Evolutionary conservation across 2,113 vertebrate species (phyloP).

Genomic region (Potamarius usumacintae): DNA sequence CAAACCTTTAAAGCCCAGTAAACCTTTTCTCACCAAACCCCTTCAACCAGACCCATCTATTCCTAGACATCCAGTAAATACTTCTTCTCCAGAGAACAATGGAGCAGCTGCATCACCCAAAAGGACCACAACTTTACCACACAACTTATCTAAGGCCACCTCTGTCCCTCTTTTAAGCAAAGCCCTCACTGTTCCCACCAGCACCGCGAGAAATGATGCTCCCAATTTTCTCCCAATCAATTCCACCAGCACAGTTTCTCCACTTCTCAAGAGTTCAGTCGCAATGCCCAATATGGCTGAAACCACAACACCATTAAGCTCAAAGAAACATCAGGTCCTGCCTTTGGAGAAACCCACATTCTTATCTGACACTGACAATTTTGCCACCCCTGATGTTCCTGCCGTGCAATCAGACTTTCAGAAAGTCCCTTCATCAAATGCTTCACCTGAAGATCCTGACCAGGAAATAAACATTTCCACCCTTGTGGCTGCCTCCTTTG

Average conservation of each 20-base stretch:
- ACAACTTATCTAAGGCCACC: conserved; percentile 51
- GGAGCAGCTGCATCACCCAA: conserved; percentile 32
- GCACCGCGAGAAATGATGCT: conserved; percentile 49
- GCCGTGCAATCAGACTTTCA: not conserved
- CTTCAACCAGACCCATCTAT: conserved; percentile 51
- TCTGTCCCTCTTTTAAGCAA: conserved; percentile 54
- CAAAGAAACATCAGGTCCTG: conserved; percentile 32
- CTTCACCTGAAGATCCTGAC: conserved; percentile 35
- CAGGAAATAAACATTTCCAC: conserved; percentile 61
- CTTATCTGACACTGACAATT: conserved; percentile 49
- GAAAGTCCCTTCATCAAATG: conserved; percentile 5
- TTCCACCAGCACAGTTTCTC: conserved; percentile 47
- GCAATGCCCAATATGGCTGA: conserved; percentile 20
- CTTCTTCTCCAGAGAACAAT: conserved; percentile 42
- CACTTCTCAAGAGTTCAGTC: conserved; percentile 32
- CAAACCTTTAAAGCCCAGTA: conserved; percentile 47
- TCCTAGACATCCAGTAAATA: conserved; percentile 30
- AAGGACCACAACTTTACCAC: conserved; percentile 59
- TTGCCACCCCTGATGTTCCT: conserved; percentile 39
- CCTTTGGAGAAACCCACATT: conserved; percentile 33
- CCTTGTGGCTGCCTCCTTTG: conserved; percentile 67
- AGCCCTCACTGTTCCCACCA: conserved; percentile 46
- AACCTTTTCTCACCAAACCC: conserved; percentile 43
- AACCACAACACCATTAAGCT: conserved; percentile 30
- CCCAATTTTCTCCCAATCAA: conserved; percentile 14